Conservation (phyloP, 2,797 vertebrate genomes). For the Danio jaintianensis region DNA sequence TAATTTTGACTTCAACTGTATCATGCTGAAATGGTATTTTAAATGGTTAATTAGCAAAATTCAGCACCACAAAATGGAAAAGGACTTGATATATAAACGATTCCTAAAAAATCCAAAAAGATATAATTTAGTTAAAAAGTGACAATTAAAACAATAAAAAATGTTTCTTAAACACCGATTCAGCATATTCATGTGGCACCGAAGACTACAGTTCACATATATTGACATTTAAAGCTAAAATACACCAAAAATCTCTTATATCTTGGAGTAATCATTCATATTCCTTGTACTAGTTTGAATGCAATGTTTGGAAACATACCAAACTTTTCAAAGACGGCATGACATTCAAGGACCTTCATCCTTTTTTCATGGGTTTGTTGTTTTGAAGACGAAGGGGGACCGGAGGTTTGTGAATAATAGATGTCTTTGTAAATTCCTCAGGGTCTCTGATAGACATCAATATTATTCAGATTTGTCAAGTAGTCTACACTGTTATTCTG, state of each 20-base stretch:
- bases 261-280: constrained; percentile 58
- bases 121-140: no score
- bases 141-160: no score
- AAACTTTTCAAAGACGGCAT: constrained; percentile 66
- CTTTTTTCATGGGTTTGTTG: constrained; percentile 60
- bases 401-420: constrained; percentile 79
- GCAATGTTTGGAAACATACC: constrained; percentile 63
- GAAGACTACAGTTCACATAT: not conserved
- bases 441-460: constrained; percentile 67
- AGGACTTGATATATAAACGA: no score
- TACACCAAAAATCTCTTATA: constrained; percentile 46
- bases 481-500: constrained; percentile 64
- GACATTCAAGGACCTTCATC: constrained; percentile 55
- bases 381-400: constrained; percentile 60
- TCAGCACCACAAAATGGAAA: no score
- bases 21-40: no score
- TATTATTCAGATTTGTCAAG: constrained; percentile 74
- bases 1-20: no score
- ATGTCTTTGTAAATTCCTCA: constrained; percentile 72
- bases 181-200: no score
- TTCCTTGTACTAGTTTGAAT: constrained; percentile 63
- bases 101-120: no score
- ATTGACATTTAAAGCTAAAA: not conserved
- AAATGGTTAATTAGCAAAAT: no score
- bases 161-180: no score